Evolutionary conservation across 2,113 vertebrate genomes (phyloP).

Genomic region (Cepphus grylle): DNA sequence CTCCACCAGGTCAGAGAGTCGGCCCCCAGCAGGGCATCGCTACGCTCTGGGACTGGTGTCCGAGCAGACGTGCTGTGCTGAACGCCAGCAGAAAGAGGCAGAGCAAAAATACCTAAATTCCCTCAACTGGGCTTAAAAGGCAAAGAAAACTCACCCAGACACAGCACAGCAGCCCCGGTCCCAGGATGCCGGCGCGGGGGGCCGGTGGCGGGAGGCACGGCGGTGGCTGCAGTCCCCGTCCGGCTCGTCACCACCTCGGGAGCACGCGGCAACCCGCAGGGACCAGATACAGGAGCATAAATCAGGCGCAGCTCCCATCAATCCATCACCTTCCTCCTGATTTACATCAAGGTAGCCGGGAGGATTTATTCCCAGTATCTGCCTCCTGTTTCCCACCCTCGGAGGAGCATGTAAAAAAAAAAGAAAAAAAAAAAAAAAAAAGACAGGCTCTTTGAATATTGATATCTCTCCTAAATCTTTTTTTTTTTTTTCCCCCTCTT

Average conservation of each 20-base stretch:
- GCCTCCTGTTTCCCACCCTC: not conserved
- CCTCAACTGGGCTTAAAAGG: not conserved
- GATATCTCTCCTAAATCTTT: slow-evolving; percentile 12
- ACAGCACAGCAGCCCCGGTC: not conserved
- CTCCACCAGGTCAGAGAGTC: not conserved
- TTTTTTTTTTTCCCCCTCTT: not conserved
- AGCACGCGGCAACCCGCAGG: not conserved
- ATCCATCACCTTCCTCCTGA: not conserved
- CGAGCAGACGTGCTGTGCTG: accelerated
- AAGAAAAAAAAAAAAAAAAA: not conserved
- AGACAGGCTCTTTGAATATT: not conserved
- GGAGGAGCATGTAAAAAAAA: not conserved
- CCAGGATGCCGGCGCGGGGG: accelerated
- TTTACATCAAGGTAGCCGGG: not conserved
- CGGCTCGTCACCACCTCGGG: not conserved
- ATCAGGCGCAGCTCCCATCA: not conserved
- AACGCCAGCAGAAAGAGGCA: not conserved
- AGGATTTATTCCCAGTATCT: slow-evolving; percentile 9
- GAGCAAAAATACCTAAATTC: not conserved
- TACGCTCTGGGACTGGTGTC: accelerated
- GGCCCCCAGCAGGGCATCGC: not conserved
- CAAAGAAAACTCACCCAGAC: not conserved
- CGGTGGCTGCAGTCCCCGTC: not conserved
- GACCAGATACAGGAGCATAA: not conserved
- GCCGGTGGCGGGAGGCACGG: accelerated